Conservation (phyloP, 2,113 vertebrate genomes). For the Corynorhinus townsendii region DNA sequence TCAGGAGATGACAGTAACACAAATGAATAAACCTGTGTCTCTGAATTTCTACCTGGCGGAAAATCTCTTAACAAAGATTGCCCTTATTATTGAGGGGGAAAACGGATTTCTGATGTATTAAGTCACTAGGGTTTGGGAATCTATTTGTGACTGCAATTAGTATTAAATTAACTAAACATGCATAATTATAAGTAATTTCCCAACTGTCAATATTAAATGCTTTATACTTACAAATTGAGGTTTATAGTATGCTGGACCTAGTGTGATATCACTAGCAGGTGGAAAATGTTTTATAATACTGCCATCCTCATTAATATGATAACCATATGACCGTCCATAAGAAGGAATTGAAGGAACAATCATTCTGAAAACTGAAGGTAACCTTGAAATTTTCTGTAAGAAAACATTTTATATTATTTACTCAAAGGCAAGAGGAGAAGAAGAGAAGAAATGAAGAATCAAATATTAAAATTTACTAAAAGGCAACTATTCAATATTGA, state of each 20-base stretch:
- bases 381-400: slow-evolving; percentile 67
- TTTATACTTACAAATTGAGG: slow-evolving; percentile 77
- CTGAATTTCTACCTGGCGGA: not conserved
- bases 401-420: slow-evolving; percentile 35
- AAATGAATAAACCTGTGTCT: not conserved
- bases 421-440: not conserved
- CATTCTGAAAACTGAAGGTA: slow-evolving; percentile 58
- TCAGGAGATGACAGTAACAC: not conserved
- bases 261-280: slow-evolving; percentile 76
- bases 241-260: slow-evolving; percentile 84
- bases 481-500: not conserved
- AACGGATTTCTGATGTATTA: not conserved
- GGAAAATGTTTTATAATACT: slow-evolving; percentile 75
- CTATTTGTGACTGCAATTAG: not conserved
- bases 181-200: not conserved
- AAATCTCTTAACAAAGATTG: not conserved
- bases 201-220: not conserved
- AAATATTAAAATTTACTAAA: slow-evolving; percentile 35
- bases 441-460: not conserved
- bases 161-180: not conserved
- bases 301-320: slow-evolving; percentile 78
- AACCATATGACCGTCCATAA: slow-evolving; percentile 81
- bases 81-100: not conserved
- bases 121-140: not conserved
- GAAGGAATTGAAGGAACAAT: slow-evolving; percentile 84